A percentile compares a stretch with the other conserved stretches of the same genome.
phyloP scores from a whole-genome alignment of 1,140 invertebrate species.

The Leptinotarsa undecemlineata region DNA sequence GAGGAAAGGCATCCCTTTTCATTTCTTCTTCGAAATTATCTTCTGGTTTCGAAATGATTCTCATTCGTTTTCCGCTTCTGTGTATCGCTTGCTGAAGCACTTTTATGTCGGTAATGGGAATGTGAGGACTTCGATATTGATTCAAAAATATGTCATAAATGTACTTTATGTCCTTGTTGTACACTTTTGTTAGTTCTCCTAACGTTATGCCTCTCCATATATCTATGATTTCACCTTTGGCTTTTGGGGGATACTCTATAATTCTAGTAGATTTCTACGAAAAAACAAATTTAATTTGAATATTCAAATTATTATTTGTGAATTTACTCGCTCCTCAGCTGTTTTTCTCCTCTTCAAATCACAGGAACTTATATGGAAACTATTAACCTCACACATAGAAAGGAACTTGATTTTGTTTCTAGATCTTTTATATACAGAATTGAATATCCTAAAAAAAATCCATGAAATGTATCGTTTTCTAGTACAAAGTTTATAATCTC shows the following conservation, averaged over 20 bases:
- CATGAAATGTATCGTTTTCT: neutral
- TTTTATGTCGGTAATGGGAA: constrained; percentile 47
- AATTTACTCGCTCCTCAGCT: constrained; percentile 57
- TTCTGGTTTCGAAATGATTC: constrained; percentile 47
- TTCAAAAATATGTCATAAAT: constrained; percentile 49
- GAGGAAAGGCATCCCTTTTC: constrained; percentile 47
- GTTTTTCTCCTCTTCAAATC: constrained; percentile 57
- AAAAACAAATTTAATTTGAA: neutral
- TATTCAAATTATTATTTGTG: neutral
- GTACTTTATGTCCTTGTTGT: constrained; percentile 59
- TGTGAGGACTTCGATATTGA: constrained; percentile 42
- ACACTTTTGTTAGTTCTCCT: constrained; percentile 66
- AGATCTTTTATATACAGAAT: constrained; percentile 21
- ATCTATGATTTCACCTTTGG: constrained; percentile 59
- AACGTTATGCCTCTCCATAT: constrained; percentile 83
- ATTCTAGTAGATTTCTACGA: constrained; percentile 59
- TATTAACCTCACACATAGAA: neutral
- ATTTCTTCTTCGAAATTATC: constrained; percentile 38
- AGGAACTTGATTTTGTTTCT: constrained; percentile 11
- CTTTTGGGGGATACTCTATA: constrained; percentile 60
- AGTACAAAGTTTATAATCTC: neutral
- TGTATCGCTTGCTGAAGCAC: constrained; percentile 44
- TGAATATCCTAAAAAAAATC: constrained; percentile 28
- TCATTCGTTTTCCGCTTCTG: constrained; percentile 49
- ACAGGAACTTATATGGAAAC: constrained; percentile 42